Evolutionary conservation across 1,140 invertebrate species (phyloP), one percentile per base, ranked within the genome.

Genomic region (Paraescarpia echinospica): DNA sequence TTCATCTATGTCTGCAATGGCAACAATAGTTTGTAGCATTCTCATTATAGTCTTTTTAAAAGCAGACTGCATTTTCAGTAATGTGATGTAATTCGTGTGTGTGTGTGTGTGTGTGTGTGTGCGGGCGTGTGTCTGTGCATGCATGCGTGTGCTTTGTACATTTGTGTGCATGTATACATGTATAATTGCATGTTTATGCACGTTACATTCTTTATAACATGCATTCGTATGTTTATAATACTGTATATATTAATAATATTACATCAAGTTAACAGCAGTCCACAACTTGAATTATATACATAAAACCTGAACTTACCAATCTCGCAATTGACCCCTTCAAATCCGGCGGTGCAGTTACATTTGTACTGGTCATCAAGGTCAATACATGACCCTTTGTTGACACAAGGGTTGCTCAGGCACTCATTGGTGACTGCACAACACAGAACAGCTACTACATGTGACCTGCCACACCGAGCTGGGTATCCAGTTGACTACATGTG

Each of bases 241-340:
- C 18, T 9, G 48, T 18, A 51, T 8, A 18, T 51, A 51, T 51
- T 9, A 51, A 51, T 51, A 8, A 51, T 8, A 51, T 51, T 51
- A 51, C 48, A 51, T 51, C 48, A 51, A 51, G 48, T 51, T 8
- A 51, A 51, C 48, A 51, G 18, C 18, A 18, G 0, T 18, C 48
- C 48, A 51, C 48, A 51, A 18, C 48, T 51, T 51, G 90, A 6
- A 12, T 18, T 35, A n/a, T n/a, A 51, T 0, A 33, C n/a, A 89
- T 35, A 89, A 22, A 12, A 89, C 34, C n/a, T 89, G 2, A 22
- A 22, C 34, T 35, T 33, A 31, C 59, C 41, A 41, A 35, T 89
- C 95, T 99, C 98, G 96, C 98, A 99, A 96, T 98, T 98, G 95
- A 98, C 97, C 31, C 98, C 98, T 1, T 98, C 98, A 95, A 98